These are phyloP conservation scores for Druon quercuslanigerum DNA, from an alignment of 1,140 invertebrate species.

Conservation along the genomic window DNA sequence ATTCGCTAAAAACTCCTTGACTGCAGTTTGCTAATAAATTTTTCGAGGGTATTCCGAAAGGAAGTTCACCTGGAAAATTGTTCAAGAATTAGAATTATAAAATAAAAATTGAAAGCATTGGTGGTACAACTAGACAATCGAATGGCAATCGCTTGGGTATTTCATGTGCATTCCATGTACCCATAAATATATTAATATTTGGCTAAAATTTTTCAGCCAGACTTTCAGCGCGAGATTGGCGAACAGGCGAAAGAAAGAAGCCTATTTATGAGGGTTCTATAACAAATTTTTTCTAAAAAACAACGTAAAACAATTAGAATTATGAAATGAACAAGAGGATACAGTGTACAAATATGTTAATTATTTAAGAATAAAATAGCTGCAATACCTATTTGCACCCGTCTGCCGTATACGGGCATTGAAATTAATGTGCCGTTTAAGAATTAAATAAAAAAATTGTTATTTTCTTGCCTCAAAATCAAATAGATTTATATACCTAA, in stretches of 20 bases:
- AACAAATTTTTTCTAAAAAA: conserved; percentile 95
- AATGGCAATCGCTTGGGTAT: conserved; percentile 92
- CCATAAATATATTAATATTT: too few species aligned
- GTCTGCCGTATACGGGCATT: too few species aligned
- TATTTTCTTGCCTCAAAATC: too few species aligned
- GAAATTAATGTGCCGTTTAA: too few species aligned
- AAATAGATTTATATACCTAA: too few species aligned
- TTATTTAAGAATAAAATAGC: too few species aligned
- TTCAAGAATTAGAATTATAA: too few species aligned
- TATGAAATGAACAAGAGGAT: conserved; percentile 12
- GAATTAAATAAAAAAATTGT: too few species aligned
- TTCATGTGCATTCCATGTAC: conserved; percentile 79
- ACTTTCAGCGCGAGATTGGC: conserved; percentile 87
- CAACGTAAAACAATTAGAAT: conserved; percentile 78
- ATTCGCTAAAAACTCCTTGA: conserved; percentile 78
- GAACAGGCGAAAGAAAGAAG: conserved; percentile 93
- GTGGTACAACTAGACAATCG: conserved; percentile 85
- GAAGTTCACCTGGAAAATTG: too few species aligned
- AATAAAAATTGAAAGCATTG: conserved; percentile 47
- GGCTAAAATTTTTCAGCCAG: conserved; percentile 80
- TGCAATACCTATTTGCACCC: too few species aligned
- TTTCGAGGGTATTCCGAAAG: too few species aligned
- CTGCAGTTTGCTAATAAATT: too few species aligned
- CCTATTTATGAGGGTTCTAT: conserved; percentile 93
- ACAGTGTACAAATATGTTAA: neutral